Evolutionary conservation across 2,888 invertebrate genomes (phyloP).

Genomic region (Plagiodera versicolora): DNA sequence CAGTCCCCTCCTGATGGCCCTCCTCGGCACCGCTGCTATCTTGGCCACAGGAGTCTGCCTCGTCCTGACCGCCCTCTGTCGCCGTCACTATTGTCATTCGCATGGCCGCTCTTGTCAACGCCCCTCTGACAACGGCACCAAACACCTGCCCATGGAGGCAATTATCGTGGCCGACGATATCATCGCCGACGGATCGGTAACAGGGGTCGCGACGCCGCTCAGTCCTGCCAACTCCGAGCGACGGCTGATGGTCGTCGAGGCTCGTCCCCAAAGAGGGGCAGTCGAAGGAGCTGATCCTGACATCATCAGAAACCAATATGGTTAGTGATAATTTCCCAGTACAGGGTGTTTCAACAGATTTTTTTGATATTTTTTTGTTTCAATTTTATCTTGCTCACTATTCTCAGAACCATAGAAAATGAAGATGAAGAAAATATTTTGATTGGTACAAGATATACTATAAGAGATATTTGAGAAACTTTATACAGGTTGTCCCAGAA

Average conservation of each 20-base stretch:
- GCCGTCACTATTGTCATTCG: constrained; percentile 47
- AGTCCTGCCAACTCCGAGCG: constrained; percentile 48
- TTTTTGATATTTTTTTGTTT: no score
- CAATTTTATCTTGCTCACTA: no score
- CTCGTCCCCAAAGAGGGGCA: constrained; percentile 56
- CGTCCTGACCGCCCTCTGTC: constrained; percentile 72
- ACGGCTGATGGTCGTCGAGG: constrained; percentile 44
- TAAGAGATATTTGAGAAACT: no score
- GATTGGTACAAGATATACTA: no score
- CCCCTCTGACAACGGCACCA: constrained; percentile 42
- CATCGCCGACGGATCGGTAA: constrained; percentile 50
- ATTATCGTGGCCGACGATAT: constrained; percentile 53
- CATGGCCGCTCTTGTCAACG: constrained; percentile 44
- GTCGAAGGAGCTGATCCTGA: constrained; percentile 80
- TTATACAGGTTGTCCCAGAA: no score
- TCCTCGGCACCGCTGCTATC: constrained; percentile 75
- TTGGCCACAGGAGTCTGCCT: constrained; percentile 77
- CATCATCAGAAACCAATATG: constrained; percentile 86
- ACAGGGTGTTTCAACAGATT: no score
- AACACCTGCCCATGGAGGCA: constrained; percentile 54
- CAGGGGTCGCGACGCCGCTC: constrained; percentile 51
- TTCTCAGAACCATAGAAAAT: no score
- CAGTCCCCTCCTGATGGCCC: constrained; percentile 75
- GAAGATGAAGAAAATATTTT: no score
- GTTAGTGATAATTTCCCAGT: constrained; percentile 62